Conservation (phyloP, 2,113 vertebrate genomes). For the Nestor notabilis region DNA sequence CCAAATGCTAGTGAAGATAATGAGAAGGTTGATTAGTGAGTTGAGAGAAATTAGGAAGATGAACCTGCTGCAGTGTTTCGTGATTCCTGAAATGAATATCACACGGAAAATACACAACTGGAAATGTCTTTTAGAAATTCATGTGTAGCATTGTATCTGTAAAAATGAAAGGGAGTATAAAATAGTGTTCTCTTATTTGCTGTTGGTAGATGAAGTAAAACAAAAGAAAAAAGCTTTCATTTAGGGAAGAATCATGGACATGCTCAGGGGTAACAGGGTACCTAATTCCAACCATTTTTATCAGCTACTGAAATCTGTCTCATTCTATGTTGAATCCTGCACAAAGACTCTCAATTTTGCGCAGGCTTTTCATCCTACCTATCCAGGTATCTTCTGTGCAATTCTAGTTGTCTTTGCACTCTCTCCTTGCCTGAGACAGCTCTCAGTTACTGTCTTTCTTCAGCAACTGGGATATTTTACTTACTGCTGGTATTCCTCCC, state of each 20-base stretch:
- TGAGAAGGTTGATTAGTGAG: not conserved
- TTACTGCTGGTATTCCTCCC: not conserved
- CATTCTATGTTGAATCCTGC: not conserved
- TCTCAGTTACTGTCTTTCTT: not conserved
- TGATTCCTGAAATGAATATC: not conserved
- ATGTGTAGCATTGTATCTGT: not conserved
- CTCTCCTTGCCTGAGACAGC: not conserved
- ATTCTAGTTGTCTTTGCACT: not conserved
- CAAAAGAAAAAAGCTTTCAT: not conserved
- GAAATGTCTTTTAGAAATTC: not conserved
- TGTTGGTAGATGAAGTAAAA: not conserved
- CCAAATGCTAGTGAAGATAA: not conserved
- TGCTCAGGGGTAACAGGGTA: not conserved
- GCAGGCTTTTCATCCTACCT: not conserved
- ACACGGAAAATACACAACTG: not conserved
- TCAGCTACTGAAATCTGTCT: not conserved
- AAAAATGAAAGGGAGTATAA: not conserved
- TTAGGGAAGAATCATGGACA: not conserved
- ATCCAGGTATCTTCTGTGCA: not conserved
- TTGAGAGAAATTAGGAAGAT: not conserved
- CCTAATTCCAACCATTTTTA: not conserved
- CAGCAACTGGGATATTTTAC: not conserved
- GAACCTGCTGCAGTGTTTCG: not conserved
- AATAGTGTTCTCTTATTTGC: not conserved
- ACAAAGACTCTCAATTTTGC: not conserved